Conservation (phyloP, 2,797 vertebrate species). For the Spatula clypeata region DNA sequence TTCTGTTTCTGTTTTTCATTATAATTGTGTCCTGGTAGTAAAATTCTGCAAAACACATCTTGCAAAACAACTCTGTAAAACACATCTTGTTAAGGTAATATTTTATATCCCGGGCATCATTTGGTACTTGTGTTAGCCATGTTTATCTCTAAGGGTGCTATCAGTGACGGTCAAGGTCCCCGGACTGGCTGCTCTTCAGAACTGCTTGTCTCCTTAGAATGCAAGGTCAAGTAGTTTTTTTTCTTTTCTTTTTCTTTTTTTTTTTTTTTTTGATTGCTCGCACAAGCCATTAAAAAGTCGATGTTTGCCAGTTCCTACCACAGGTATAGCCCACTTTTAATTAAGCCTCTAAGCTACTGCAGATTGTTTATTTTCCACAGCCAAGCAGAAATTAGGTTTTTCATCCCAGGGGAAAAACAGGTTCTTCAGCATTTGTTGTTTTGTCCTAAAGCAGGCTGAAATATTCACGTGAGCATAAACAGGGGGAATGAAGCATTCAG, state of each 20-base stretch:
- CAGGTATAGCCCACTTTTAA: slow-evolving; percentile 64
- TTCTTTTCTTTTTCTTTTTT: neutral
- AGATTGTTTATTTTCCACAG: slow-evolving; percentile 50
- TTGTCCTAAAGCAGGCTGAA: slow-evolving; percentile 13
- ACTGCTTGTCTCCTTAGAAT: neutral
- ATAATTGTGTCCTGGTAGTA: neutral
- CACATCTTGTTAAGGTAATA: neutral
- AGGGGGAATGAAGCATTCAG: neutral
- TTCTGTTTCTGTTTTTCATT: slow-evolving; percentile 6
- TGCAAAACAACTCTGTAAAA: too few species aligned
- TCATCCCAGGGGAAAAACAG: neutral
- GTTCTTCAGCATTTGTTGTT: slow-evolving; percentile 32
- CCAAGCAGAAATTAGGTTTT: slow-evolving; percentile 49
- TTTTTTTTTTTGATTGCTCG: neutral
- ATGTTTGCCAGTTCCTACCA: slow-evolving; percentile 41
- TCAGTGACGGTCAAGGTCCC: neutral
- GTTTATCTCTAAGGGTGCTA: neutral
- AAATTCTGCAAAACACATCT: neutral
- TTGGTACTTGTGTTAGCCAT: neutral
- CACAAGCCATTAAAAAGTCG: neutral
- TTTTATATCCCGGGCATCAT: neutral
- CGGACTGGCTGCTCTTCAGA: neutral
- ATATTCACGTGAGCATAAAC: neutral
- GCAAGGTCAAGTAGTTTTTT: neutral
- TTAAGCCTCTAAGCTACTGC: slow-evolving; percentile 56